Evolutionary conservation across 2,113 vertebrate genomes (phyloP).

Genomic region (Anseranas semipalmata): DNA sequence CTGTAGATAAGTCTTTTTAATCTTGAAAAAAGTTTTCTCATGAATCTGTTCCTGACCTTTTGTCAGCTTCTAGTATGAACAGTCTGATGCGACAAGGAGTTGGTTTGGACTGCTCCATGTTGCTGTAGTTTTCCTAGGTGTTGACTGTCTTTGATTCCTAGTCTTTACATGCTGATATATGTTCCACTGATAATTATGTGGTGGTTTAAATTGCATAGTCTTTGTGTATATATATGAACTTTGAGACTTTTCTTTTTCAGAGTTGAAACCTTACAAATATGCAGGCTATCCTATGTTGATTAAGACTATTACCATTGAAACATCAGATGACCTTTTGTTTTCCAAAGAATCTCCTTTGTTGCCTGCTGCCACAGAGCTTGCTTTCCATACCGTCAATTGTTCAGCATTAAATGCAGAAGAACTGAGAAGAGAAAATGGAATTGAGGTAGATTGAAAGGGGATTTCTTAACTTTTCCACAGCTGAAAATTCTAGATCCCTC

Average conservation of each 20-base stretch:
- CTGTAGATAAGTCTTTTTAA: not conserved
- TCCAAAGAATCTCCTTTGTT: slow-evolving; percentile 93
- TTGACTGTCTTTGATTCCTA: not conserved
- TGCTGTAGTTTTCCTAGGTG: not conserved
- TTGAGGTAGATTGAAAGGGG: slow-evolving; percentile 82
- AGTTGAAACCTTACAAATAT: slow-evolving; percentile 97
- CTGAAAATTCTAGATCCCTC: not conserved
- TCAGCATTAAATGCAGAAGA: slow-evolving; percentile 98
- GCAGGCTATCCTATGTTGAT: slow-evolving; percentile 99
- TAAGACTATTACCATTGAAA: slow-evolving; percentile 97
- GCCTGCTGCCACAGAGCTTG: slow-evolving; percentile 91
- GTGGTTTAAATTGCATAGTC: not conserved
- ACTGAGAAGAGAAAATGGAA: slow-evolving; percentile 91
- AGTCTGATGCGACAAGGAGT: not conserved
- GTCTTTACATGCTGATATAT: not conserved
- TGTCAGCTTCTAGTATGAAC: not conserved
- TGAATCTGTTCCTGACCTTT: not conserved
- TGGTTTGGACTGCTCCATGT: not conserved
- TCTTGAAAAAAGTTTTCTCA: not conserved
- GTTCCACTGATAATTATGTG: not conserved
- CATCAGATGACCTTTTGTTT: slow-evolving; percentile 90
- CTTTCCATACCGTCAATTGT: slow-evolving; percentile 96
- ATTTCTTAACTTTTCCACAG: not conserved
- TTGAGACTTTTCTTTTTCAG: slow-evolving; percentile 72
- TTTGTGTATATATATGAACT: not conserved